Base-by-base conservation (phyloP, 2,888 invertebrate genomes). In the Lithosia quadra region DNA sequence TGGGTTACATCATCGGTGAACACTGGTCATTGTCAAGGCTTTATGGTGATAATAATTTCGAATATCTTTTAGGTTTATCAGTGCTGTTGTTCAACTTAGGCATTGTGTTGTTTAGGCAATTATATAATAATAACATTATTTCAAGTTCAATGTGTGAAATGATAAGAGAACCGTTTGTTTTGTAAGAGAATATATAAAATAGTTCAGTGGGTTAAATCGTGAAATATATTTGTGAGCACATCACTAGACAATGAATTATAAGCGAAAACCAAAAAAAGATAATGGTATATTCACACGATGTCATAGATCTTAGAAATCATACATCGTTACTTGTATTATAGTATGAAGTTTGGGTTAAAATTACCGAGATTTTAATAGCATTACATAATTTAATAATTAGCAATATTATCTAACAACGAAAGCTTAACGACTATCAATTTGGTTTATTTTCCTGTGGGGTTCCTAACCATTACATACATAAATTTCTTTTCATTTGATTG, bases 1-100 rank as follows among this genome's bases (percentile, higher is more conserved):
- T 63, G 13, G n/a, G 67, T 74, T 79, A 74, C 79, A 76, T 79
- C 70, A 76, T 76, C 22, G 34, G 59, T 78, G 74, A 67, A 78
- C 68, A 72, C 36, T 28, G 73, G 72, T 63, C 81, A 81, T 80
- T 81, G 77, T 81, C 81, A 81, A 79, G 73, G 81, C n/a, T 68
- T 72, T 73, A 64, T 56, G 24, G 57, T 55, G 67, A 77, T 75
- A 66, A 67, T 57, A 43, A 49, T 63, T 67, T 63, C 49, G 58
- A 68, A 58, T 43, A 49, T 21, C 39, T 55, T 34, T 36, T 33
- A 67, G 61, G 56, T 57, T 63, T 57, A 33, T 43, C 62, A 36
- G 53, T 49, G 18, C 22, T 63, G 34, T 63, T 65, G 22, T 34
- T 39, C 43, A 60, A 61, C 34, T 66, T 34, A 61, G 53, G 57